Evolutionary conservation across 2,113 vertebrate genomes (phyloP).

Genomic region (Chascanopsetta lugubris): DNA sequence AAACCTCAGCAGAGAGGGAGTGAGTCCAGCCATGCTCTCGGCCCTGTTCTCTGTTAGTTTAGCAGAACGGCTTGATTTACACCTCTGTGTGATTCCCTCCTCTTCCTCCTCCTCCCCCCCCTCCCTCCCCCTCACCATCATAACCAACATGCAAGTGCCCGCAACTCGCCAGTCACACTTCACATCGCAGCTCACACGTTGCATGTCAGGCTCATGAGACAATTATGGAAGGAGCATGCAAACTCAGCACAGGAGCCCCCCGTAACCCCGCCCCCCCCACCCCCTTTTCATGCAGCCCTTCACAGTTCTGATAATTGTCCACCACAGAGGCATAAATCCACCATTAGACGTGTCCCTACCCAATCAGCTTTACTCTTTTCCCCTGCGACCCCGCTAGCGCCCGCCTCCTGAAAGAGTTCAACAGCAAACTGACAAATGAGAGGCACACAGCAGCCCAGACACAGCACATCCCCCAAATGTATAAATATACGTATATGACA

Average conservation of each 20-base stretch:
- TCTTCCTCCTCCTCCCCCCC: too few species aligned
- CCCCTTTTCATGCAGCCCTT: constrained; percentile 67
- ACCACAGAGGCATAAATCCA: constrained; percentile 78
- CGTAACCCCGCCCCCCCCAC: too few species aligned
- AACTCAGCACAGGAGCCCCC: constrained; percentile 62
- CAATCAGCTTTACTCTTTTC: constrained; percentile 82
- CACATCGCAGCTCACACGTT: constrained; percentile 18
- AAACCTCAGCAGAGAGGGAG: constrained; percentile 35
- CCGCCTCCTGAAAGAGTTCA: constrained; percentile 82
- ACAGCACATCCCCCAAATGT: constrained; percentile 61
- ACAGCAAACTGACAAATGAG: constrained; percentile 80
- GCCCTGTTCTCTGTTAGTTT: constrained; percentile 71
- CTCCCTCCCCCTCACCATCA: constrained; percentile 29
- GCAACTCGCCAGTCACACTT: constrained; percentile 24
- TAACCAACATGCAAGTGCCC: constrained; percentile 18
- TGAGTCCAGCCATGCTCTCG: constrained; percentile 72
- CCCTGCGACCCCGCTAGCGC: constrained; percentile 80
- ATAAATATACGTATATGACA: too few species aligned
- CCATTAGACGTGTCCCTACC: constrained; percentile 81
- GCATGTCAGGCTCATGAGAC: constrained; percentile 9
- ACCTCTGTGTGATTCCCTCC: constrained; percentile 73
- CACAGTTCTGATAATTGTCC: constrained; percentile 45
- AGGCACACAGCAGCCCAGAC: constrained; percentile 76
- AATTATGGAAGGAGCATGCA: constrained; percentile 66
- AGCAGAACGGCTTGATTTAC: constrained; percentile 63